Conservation (phyloP, 2,113 vertebrate species). For the Anseranas semipalmata region DNA sequence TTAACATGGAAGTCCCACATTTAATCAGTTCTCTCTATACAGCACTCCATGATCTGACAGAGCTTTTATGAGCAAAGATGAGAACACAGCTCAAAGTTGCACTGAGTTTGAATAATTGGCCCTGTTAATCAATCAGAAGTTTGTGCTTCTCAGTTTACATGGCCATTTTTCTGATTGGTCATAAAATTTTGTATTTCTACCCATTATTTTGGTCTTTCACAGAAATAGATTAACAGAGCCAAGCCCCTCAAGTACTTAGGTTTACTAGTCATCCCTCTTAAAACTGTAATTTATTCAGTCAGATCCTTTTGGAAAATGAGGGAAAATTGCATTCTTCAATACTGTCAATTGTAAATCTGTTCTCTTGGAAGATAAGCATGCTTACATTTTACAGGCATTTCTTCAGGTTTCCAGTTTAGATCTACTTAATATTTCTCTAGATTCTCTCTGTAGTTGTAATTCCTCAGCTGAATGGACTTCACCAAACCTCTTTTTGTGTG, state of each 20-base stretch:
- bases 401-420: neutral
- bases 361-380: neutral
- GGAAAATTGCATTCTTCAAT: neutral
- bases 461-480: neutral
- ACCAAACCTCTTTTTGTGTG: neutral
- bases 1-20: neutral
- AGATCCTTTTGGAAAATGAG: neutral
- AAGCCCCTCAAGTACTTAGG: neutral
- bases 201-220: neutral
- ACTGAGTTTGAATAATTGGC: neutral
- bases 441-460: neutral
- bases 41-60: neutral
- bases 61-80: neutral
- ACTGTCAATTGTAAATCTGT: neutral
- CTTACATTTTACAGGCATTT: neutral
- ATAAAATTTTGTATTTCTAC: neutral
- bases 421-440: neutral
- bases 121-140: neutral
- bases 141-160: neutral
- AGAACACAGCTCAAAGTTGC: neutral
- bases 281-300: neutral
- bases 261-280: neutral
- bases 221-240: neutral
- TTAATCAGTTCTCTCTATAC: neutral
- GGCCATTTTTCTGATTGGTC: neutral